Base-by-base conservation (phyloP, 2,797 vertebrate species). In the Sylvia borin region DNA sequence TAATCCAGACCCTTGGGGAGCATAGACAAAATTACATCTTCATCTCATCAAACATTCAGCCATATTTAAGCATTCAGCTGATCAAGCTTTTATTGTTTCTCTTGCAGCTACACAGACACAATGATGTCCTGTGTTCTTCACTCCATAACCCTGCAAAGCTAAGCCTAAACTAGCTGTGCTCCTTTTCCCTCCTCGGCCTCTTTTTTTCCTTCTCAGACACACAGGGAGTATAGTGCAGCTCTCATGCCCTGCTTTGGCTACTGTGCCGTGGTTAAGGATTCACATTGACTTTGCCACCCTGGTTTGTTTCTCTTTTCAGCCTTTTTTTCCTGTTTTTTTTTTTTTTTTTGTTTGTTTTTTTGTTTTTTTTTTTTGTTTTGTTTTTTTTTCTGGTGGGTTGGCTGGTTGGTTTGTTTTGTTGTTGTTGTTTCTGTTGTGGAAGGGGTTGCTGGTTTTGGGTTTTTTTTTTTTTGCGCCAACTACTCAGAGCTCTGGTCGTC, bases 21-120 rank as follows among this genome's bases (percentile, higher is more conserved):
- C 92, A 96, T 91, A 98, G 97, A 98, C 98, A 99, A 98, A 98
- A 99, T 98, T 97, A 98, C 98, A 98, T 98, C 98, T 98, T 98
- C 98, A 99, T 99, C 98, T 99, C 99, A 99, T 99, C 99, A 99
- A 99, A 99, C 98, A 98, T 99, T 98, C 99, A 98, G 98, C 98
- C 98, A 98, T 98, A 98, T 98, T 98, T 97, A 97, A 97, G 97
- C 97, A 98, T 98, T 98, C 98, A 98, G 98, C 98, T 98, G 98
- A 98, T 98, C 98, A 98, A 98, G 98, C 98, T 98, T 98, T 98
- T 98, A 98, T 98, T 98, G 97, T 97, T 97, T 98, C 97, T 98
- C 97, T 97, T 97, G 96, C 97, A 98, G 97, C 97, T 98, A 97
- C 97, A 97, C 88, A 92, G 97, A 98, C 97, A 97, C 97, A 97